Conservation (phyloP, 1,140 invertebrate genomes). For the Achroia grisella region DNA sequence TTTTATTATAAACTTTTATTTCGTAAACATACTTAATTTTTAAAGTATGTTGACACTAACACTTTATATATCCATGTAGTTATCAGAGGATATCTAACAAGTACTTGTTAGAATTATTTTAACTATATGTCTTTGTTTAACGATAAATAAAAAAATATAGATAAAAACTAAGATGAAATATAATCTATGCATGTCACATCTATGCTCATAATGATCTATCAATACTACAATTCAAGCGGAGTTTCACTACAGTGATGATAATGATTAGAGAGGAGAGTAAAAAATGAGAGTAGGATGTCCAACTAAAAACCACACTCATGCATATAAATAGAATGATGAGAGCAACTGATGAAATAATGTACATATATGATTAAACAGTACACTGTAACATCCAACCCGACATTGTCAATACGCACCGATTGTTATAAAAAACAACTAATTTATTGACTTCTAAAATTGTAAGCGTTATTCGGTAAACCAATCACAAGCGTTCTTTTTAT, state of each 20-base stretch:
- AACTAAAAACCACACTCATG: slow-evolving; percentile 69
- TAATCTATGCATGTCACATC: background rate
- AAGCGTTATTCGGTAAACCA: slow-evolving; percentile 68
- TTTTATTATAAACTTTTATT: no score
- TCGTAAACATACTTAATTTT: no score
- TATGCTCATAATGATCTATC: background rate
- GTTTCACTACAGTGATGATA: slow-evolving; percentile 12
- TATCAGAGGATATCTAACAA: no score
- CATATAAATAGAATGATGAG: slow-evolving; percentile 41
- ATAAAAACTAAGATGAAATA: background rate
- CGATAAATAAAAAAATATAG: no score
- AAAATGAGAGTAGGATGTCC: slow-evolving; percentile 16
- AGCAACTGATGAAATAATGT: slow-evolving; percentile 7
- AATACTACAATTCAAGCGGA: no score
- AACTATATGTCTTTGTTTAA: no score
- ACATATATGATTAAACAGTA: slow-evolving; percentile 7
- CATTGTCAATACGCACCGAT: slow-evolving; percentile 45
- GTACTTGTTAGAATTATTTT: no score
- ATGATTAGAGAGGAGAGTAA: slow-evolving; percentile 21
- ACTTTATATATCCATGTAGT: no score
- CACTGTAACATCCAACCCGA: slow-evolving; percentile 59
- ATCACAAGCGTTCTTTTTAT: slow-evolving; percentile 61
- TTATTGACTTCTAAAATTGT: slow-evolving; percentile 26
- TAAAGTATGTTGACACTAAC: no score
- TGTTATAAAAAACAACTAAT: slow-evolving; percentile 14